A percentile compares a stretch with the other conserved stretches of the same genome.
Conservation (phyloP, 2,888 invertebrate genomes). For the Therioaphis trifolii region DNA sequence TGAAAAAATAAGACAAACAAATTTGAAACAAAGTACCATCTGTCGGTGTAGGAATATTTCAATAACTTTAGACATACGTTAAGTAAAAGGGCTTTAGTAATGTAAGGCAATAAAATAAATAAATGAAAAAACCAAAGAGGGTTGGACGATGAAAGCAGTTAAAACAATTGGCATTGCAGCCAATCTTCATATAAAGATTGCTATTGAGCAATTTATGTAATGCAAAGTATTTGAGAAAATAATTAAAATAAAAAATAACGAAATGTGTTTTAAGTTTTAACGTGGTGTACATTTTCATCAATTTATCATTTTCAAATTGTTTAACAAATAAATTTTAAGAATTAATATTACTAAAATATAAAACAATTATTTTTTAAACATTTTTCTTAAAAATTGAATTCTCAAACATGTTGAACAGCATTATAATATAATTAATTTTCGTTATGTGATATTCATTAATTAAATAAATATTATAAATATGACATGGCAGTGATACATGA, state of each 20-base stretch:
- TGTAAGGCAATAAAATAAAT: constrained; percentile 35
- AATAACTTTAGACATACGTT: background rate
- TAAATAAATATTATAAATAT: no score
- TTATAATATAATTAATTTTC: no score
- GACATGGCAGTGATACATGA: no score
- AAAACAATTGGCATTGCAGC: background rate
- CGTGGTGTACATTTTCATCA: background rate
- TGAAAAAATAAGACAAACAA: constrained; percentile 5
- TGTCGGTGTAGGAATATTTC: background rate
- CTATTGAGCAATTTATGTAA: background rate
- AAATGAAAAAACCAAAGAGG: constrained; percentile 42
- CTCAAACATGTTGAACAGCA: no score
- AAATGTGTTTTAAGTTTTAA: background rate
- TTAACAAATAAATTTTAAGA: background rate
- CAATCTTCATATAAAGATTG: background rate
- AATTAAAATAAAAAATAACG: background rate
- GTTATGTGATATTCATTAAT: no score
- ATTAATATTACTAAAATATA: no score
- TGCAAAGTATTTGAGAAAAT: background rate
- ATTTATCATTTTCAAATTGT: background rate
- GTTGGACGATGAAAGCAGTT: background rate
- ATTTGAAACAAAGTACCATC: constrained; percentile 18
- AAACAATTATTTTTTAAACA: no score
- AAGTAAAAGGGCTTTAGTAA: constrained; percentile 36
- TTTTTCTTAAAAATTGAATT: no score